Evolutionary conservation across 2,888 invertebrate genomes (phyloP).

Genomic region (Papilio elwesi): DNA sequence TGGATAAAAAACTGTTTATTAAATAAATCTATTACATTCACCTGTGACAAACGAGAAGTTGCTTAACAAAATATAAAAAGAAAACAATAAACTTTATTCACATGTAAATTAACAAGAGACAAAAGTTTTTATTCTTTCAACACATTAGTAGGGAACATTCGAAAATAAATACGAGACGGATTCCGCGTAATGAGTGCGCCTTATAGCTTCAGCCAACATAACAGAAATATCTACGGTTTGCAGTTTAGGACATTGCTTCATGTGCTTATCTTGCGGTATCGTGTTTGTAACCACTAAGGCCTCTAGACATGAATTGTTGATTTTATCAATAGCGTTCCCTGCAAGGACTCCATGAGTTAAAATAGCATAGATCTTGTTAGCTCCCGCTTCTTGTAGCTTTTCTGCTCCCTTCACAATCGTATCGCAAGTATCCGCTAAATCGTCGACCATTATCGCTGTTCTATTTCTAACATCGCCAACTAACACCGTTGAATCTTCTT

Average conservation of each 20-base stretch:
- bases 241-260: conserved; percentile 89
- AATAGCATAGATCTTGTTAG: conserved; percentile 93
- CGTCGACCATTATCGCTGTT: conserved; percentile 95
- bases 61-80: not conserved
- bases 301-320: conserved; percentile 94
- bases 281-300: conserved; percentile 96
- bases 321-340: conserved; percentile 93
- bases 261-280: conserved; percentile 94
- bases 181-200: conserved; percentile 99
- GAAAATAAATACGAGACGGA: conserved; percentile 99
- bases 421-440: conserved; percentile 96
- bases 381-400: conserved; percentile 93
- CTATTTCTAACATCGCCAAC: conserved; percentile 94
- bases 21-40: not conserved
- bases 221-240: conserved; percentile 99
- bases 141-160: conserved; percentile 94
- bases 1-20: too few species aligned
- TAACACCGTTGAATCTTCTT: conserved; percentile 95
- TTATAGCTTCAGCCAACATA: conserved; percentile 99
- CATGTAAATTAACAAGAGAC: not conserved
- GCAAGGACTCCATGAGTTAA: conserved; percentile 96
- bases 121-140: not conserved
- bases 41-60: not conserved
- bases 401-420: conserved; percentile 95
- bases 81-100: not conserved